A percentile compares a stretch with the other conserved stretches of the same genome.
These are phyloP conservation scores for Rhabdornis inornatus DNA, from an alignment of 2,113 vertebrate species.

Conservation along the genomic window DNA sequence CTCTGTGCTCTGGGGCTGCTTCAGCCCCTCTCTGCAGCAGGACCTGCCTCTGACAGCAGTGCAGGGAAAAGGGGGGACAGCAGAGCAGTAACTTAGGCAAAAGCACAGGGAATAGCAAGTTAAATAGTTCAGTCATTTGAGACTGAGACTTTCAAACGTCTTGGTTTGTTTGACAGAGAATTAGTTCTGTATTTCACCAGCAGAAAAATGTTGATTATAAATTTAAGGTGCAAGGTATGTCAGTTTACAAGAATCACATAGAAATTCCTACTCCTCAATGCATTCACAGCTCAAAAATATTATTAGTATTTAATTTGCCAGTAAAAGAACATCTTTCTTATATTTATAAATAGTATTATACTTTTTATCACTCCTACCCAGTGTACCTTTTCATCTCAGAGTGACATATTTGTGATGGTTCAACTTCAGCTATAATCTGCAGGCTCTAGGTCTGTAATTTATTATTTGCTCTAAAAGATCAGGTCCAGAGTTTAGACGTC, in stretches of 20 bases:
- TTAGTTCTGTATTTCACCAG: slow-evolving; percentile 53
- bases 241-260: background rate
- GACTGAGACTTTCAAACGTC: background rate
- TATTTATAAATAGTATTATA: slow-evolving; percentile 60
- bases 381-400: slow-evolving; percentile 62
- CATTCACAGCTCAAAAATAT: background rate
- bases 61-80: background rate
- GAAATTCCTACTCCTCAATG: slow-evolving; percentile 10
- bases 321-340: background rate
- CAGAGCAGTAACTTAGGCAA: background rate
- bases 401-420: slow-evolving; percentile 61
- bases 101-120: background rate
- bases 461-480: slow-evolving; percentile 86
- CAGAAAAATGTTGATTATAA: slow-evolving; percentile 45
- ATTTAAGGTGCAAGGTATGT: slow-evolving; percentile 30
- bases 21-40: background rate
- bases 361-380: slow-evolving; percentile 65
- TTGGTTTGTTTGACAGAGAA: slow-evolving; percentile 30
- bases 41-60: background rate
- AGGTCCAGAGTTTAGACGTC: slow-evolving; percentile 86
- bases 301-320: slow-evolving; percentile 19
- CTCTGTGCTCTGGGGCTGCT: background rate
- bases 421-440: slow-evolving; percentile 73
- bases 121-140: background rate
- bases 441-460: slow-evolving; percentile 85